Evolutionary conservation across 2,113 vertebrate species (phyloP), one percentile per base, ranked within the genome.

Genomic region (Lophotis ruficrista): DNA sequence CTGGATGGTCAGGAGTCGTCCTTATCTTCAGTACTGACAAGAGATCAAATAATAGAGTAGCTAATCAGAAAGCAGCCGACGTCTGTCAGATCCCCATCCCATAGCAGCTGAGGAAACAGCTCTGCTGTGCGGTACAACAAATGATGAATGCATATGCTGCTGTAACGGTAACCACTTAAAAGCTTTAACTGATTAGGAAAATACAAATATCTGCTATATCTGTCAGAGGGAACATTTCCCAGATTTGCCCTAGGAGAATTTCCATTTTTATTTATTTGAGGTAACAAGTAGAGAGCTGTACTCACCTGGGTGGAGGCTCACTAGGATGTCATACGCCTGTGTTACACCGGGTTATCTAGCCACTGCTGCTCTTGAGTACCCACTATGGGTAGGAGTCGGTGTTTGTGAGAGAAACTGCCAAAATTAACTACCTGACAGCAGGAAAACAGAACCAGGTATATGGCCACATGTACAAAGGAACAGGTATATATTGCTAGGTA

Each of bases 1-100:
- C 41, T 45, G 27, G 70, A 33, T 90, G 69, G 35, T 80, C 37
- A 62, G 81, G 22, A 78, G 53, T 83, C 87, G 75, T 87, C 70
- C 31, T 87, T 91, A 30, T 43, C 62, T 83, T 91, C 87, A 92
- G 1, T 87, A 35, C 75, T 85, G 89, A 94, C 58, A 93, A 78
- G 88, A 84, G 30, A n/a, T 71, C 51, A 84, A 87, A 85, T 48
- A 92, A 92, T 83, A 27, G 18, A 70, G 73, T 87, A 88, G 31
- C 89, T 94, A 90, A 65, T 92, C 68, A 58, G 92, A 96, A 97
- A 84, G 75, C 95, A 95, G 65, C 65, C 24, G 19, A 73, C 89
- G 78, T 62, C 72, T 84, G 57, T 43, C 1, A 0, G 45, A 43
- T 80, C 73, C 64, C 75, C 28, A 48, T 82, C 51, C 83, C 56